Base-by-base conservation (phyloP, 2,113 vertebrate genomes). In the Morone chrysops region DNA sequence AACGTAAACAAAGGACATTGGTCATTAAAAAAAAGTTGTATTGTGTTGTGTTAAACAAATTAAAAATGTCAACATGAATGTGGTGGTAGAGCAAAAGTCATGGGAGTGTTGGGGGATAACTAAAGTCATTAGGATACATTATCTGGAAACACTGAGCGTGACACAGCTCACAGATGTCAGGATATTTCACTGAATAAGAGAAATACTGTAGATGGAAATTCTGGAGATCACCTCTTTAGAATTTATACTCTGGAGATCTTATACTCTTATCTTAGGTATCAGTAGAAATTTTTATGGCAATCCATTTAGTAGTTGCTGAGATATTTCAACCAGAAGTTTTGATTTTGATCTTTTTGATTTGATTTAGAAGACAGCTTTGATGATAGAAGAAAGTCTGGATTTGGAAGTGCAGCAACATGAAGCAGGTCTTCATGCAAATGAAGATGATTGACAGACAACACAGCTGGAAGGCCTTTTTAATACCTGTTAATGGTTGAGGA, bases 361-460 rank as follows among this genome's bases (percentile, higher is more conserved):
- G 36, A 66, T 82, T 74, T 43, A 43, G 6, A 54, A 65, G 48
- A 56, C 63, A 45, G 70, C 80, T 87, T 80, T 87, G 78, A 81
- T 82, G 53, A 78, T 36, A 61, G 57, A 83, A 73, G 53, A 84
- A 76, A 60, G 71, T 69, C 45, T 0, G 2, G n/a, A 73, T 82
- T 66, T 62, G 60, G 67, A 72, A 31, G 83, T 0, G 73, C 72
- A 61, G 74, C 56, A 75, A 75, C 77, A 86, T 6, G 13, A 78
- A 81, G 56, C 80, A 75, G 63, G 79, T 84, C 80, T n/a, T n/a
- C n/a, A n/a, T 50, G 69, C 47, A 70, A 84, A 85, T 90, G 87
- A 90, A 77, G 60, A 86, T 89, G 94, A 92, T 87, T 83, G 92
- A 90, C 87, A 88, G 86, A 80, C 78, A 80, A 84, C 81, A 75